Conservation (phyloP, 2,113 vertebrate species). For the Podiceps cristatus region DNA sequence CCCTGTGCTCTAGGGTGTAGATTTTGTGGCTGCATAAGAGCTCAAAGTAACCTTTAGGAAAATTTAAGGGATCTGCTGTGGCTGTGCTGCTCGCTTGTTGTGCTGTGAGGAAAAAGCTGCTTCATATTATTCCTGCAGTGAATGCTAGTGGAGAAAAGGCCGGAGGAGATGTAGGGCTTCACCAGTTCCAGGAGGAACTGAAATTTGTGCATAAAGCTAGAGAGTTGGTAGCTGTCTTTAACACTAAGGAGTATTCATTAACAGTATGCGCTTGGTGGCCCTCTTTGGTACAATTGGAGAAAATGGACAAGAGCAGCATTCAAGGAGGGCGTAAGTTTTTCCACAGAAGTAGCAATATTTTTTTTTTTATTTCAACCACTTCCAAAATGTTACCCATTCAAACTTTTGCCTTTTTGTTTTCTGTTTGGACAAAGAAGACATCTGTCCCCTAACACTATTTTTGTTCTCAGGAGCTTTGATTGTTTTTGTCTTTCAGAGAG, state of each 20-base stretch:
- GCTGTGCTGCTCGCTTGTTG: rapidly evolving
- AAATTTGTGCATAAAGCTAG: background rate
- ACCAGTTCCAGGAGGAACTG: background rate
- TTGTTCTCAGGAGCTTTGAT: background rate
- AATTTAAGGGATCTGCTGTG: background rate
- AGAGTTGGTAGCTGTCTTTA: background rate
- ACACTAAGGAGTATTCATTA: background rate
- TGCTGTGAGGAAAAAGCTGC: background rate
- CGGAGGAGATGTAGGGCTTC: background rate
- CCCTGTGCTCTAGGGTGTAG: rapidly evolving
- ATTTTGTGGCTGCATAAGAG: background rate
- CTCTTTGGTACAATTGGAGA: background rate
- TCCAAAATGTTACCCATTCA: background rate
- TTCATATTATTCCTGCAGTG: background rate
- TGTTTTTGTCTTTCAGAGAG: background rate
- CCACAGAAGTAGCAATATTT: rapidly evolving
- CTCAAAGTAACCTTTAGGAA: background rate
- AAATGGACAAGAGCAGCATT: background rate
- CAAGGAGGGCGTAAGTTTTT: background rate
- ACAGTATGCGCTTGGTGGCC: background rate
- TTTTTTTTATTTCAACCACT: background rate
- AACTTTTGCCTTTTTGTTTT: background rate
- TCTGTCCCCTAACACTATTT: background rate
- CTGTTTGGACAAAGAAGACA: background rate
- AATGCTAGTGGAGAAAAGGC: background rate